phyloP scores from a whole-genome alignment of 2,888 invertebrate genomes.

The Macrosoma leucophasiata region DNA sequence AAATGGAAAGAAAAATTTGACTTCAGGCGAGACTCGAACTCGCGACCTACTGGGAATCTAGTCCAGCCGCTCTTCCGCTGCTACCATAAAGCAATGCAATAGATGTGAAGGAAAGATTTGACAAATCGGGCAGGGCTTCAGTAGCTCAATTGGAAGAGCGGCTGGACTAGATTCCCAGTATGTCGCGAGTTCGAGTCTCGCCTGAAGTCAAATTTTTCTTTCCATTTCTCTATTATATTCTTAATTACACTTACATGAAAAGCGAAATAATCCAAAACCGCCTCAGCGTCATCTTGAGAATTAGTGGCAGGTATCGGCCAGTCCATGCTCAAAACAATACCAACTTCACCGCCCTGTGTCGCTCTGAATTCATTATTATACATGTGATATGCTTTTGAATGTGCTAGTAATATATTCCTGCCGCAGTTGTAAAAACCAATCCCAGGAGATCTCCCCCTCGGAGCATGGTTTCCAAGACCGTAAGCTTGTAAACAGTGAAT shows the following conservation, averaged over 20 bases:
- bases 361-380: conserved; percentile 41
- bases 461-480: conserved; percentile 35
- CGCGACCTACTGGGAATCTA: no score
- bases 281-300: conserved; percentile 21
- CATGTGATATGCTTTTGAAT: conserved; percentile 55
- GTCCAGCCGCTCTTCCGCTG: no score
- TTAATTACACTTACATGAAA: conserved; percentile 36
- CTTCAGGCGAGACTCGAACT: no score
- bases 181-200: no score
- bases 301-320: conserved; percentile 26
- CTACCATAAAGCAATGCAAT: no score
- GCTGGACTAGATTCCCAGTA: no score
- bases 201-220: no score
- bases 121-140: no score
- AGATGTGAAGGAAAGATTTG: no score
- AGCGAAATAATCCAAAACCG: conserved; percentile 18
- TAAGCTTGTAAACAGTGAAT: conserved; percentile 50
- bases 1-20: no score
- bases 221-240: no score
- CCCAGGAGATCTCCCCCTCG: conserved; percentile 43
- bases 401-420: conserved; percentile 65
- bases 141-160: no score
- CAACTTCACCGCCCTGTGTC: conserved; percentile 49
- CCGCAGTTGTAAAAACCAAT: conserved; percentile 60
- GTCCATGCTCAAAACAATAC: conserved; percentile 49